Base-by-base conservation (phyloP, 1,140 invertebrate genomes). In the Lycorma delicatula region DNA sequence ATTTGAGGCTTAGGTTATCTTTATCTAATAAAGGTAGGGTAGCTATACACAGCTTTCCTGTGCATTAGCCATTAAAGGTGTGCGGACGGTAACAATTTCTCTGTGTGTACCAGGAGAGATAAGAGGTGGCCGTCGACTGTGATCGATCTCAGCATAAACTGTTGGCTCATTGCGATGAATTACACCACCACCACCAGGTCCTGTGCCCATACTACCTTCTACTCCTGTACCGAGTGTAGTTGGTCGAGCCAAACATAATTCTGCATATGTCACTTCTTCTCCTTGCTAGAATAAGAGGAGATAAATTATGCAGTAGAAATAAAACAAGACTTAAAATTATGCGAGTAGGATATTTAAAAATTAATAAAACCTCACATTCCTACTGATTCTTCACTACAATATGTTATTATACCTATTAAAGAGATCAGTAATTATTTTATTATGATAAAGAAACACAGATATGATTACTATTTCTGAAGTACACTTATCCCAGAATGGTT, bases 41-140 rank as follows among this genome's bases (percentile, higher is more conserved):
- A 67, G 64, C 81, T 89, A 91, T 72, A 91, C 88, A 70, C 87
- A 90, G 68, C 87, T 89, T 68, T 91, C 88, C 69, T 89, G 87
- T 67, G 87, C 85, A 47, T 84, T 87, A 54, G 81, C 82, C 71
- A 89, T 83, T 1, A 91, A 73, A 1, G 87, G 88, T 26, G 87
- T 90, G 63, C 87, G 77, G 16, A 89, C 87, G 3, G 88, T 90
- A 13, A 91, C 87, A 9, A 89, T 84, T 71, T 91, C 88, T 60
- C 86, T 74, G 3, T 68, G 63, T 2, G 68, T 60, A 18, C 66
- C 65, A 68, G 54, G 63, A 47, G 63, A 72, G 59, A 66, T 71
- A 49, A 68, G 66, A 53, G 50, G 69, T 59, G 55, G 41, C 18
- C 68, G 68, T 57, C 71, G 72, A 52, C 61, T 79, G 66, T 84